Evolutionary conservation across 2,888 invertebrate genomes (phyloP).

Genomic region (Oxyscelio sp.): DNA sequence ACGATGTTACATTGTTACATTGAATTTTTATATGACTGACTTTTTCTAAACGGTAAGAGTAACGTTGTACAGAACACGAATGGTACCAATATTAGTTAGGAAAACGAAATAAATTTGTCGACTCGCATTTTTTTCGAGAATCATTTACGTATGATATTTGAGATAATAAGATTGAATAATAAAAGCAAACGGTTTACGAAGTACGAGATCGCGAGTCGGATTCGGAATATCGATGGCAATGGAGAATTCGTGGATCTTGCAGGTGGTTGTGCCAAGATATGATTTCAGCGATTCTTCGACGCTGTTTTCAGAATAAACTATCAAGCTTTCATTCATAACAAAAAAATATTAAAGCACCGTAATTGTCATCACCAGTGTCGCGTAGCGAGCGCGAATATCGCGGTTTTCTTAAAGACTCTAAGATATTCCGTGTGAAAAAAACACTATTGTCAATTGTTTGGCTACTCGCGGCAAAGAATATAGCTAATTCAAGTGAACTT

Average conservation of each 20-base stretch:
- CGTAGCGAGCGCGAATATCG: constrained; percentile 51
- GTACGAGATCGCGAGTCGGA: constrained; percentile 68
- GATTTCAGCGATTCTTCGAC: constrained; percentile 79
- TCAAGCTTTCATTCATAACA: constrained; percentile 87
- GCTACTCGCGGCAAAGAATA: no score
- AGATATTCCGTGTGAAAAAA: constrained; percentile 12
- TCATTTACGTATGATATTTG: constrained; percentile 54
- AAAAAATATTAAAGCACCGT: constrained; percentile 87
- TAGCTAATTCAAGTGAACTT: no score
- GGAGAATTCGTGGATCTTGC: constrained; percentile 73
- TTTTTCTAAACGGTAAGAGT: no score
- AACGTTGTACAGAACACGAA: no score
- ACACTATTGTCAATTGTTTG: no score
- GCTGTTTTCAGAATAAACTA: constrained; percentile 87
- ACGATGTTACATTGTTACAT: no score
- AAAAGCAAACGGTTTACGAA: constrained; percentile 65
- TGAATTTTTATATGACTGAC: no score
- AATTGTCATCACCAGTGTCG: constrained; percentile 76
- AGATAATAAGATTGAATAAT: constrained; percentile 73
- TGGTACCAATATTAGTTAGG: constrained; percentile 12
- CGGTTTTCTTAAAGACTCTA: constrained; percentile 32
- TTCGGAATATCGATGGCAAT: constrained; percentile 76
- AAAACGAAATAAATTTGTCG: constrained; percentile 26
- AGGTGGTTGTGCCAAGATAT: constrained; percentile 79
- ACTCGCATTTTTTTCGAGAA: constrained; percentile 32